Percentiles rank a stretch among this genome's conserved stretches.
These are phyloP conservation scores for Adela reaumurella DNA, from an alignment of 2,888 invertebrate genomes.

Conservation along the genomic window DNA sequence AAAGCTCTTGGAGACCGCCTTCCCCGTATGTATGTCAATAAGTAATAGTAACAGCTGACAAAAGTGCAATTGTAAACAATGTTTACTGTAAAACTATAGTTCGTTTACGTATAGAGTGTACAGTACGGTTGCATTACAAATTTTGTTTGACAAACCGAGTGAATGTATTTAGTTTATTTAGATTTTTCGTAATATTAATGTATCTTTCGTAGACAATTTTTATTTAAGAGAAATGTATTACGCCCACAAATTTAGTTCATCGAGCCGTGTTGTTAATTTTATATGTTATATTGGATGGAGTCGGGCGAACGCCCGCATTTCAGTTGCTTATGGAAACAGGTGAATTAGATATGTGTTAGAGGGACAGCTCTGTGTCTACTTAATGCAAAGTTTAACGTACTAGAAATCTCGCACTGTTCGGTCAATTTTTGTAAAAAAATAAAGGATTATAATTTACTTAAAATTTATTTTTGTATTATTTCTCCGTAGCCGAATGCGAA, in stretches of 20 bases:
- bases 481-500: no score
- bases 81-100: not conserved
- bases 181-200: not conserved
- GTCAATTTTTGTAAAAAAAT: slow-evolving; percentile 55
- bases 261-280: slow-evolving; percentile 42
- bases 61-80: not conserved
- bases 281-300: slow-evolving; percentile 36
- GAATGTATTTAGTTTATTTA: not conserved
- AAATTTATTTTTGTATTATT: slow-evolving; percentile 23
- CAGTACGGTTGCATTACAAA: not conserved
- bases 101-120: not conserved
- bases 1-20: no score
- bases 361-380: slow-evolving; percentile 54
- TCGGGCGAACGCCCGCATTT: slow-evolving; percentile 23
- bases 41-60: no score
- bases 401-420: slow-evolving; percentile 59
- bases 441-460: slow-evolving; percentile 53
- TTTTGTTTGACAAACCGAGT: not conserved
- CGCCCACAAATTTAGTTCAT: slow-evolving; percentile 21
- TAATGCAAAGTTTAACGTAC: slow-evolving; percentile 57
- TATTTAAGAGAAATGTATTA: slow-evolving; percentile 15
- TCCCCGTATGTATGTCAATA: no score
- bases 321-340: slow-evolving; percentile 48
- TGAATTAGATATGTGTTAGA: slow-evolving; percentile 53
- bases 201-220: slow-evolving; percentile 3